Evolutionary conservation across 2,888 invertebrate genomes (phyloP).

Genomic region (Coleophora deauratella): DNA sequence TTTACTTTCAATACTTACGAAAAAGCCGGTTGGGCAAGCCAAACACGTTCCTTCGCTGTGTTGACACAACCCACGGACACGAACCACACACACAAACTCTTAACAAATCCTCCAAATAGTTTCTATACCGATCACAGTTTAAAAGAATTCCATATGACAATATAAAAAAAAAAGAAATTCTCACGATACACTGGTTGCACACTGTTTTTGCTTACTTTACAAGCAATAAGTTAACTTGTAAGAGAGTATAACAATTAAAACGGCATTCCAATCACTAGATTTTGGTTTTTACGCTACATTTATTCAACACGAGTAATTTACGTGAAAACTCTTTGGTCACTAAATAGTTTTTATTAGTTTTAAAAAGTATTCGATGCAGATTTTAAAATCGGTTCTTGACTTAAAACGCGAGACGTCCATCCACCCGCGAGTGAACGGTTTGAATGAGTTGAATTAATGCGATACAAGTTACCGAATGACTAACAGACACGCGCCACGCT

Average conservation of each 20-base stretch:
- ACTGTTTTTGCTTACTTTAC: constrained; percentile 18
- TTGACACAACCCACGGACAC: neutral
- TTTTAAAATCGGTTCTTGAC: too few species aligned
- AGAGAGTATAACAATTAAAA: neutral
- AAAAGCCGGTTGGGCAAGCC: constrained; percentile 10
- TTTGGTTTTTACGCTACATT: too few species aligned
- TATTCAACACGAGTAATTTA: too few species aligned
- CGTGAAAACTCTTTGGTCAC: too few species aligned
- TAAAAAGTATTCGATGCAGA: too few species aligned
- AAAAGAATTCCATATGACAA: constrained; percentile 24
- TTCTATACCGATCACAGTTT: constrained; percentile 23
- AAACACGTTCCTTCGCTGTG: neutral
- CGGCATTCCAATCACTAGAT: neutral
- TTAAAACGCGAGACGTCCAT: too few species aligned
- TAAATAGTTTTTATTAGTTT: too few species aligned
- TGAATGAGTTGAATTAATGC: too few species aligned
- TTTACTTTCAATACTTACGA: constrained; percentile 49
- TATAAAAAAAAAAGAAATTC: constrained; percentile 25
- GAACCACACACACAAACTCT: neutral
- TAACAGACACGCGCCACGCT: too few species aligned
- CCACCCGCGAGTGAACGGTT: too few species aligned
- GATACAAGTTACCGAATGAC: too few species aligned
- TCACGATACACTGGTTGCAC: constrained; percentile 22
- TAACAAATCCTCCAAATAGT: neutral
- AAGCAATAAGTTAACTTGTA: constrained; percentile 7